phyloP scores from a whole-genome alignment of 2,113 vertebrate genomes.

The Neodon shergylaensis region DNA sequence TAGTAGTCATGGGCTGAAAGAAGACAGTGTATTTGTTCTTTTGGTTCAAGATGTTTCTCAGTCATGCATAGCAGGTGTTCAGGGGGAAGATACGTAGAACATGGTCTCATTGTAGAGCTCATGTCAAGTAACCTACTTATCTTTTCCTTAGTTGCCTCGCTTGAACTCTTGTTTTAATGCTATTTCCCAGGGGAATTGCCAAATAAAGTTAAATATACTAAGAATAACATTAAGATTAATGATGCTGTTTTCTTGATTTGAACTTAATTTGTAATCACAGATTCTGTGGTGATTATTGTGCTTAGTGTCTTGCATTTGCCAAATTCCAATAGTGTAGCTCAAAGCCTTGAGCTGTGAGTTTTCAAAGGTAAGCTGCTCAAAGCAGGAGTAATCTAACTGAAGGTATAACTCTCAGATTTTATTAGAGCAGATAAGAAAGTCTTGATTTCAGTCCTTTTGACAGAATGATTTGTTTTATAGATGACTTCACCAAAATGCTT shows the following conservation, averaged over 20 bases:
- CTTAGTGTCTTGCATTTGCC: background rate
- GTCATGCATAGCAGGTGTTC: background rate
- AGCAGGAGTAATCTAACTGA: conserved; percentile 7
- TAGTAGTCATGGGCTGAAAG: background rate
- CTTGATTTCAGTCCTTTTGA: background rate
- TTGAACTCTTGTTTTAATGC: background rate
- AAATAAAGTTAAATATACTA: conserved; percentile 43
- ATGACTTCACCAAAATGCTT: conserved; percentile 15
- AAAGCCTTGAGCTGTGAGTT: conserved; percentile 5
- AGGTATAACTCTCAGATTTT: background rate
- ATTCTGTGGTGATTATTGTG: background rate
- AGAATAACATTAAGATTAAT: conserved; percentile 13
- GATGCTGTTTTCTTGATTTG: conserved; percentile 4
- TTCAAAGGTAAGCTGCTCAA: background rate
- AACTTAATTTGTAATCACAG: conserved; percentile 13
- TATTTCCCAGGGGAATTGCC: conserved; percentile 28
- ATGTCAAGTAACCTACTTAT: background rate
- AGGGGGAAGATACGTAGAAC: background rate
- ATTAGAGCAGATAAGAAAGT: conserved; percentile 20
- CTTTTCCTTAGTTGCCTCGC: background rate
- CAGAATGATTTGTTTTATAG: background rate
- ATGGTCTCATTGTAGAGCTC: background rate
- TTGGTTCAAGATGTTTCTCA: background rate
- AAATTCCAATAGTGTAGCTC: background rate
- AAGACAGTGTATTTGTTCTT: conserved; percentile 36